Percentiles rank a stretch among this genome's conserved stretches.
Conservation (phyloP, 2,113 vertebrate genomes). For the Notothenia rossii region DNA sequence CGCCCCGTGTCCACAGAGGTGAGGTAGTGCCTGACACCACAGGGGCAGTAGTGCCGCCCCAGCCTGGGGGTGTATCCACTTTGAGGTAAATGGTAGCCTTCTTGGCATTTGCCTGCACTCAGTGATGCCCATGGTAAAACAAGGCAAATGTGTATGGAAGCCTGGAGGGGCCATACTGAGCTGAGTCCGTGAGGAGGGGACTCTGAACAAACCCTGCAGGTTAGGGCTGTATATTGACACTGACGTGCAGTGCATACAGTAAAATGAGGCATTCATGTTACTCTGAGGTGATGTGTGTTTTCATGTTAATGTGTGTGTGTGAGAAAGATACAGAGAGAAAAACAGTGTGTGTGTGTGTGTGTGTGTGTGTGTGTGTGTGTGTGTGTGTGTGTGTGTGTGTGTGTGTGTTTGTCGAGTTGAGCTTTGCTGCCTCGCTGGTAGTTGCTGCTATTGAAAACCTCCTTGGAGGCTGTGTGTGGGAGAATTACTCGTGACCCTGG, state of each 20-base stretch:
- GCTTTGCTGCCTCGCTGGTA: constrained; percentile 53
- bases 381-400: constrained; percentile 34
- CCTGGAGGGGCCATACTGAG: constrained; percentile 79
- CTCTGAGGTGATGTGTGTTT: constrained; percentile 82
- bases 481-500: constrained; percentile 61
- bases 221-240: constrained; percentile 70
- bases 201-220: constrained; percentile 74
- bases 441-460: constrained; percentile 57
- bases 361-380: too few species aligned
- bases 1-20: constrained; percentile 86
- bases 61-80: constrained; percentile 82
- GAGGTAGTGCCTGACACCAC: constrained; percentile 87
- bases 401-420: constrained; percentile 34
- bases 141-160: constrained; percentile 79
- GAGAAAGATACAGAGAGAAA: too few species aligned
- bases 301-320: constrained; percentile 43
- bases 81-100: constrained; percentile 86
- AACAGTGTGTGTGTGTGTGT: too few species aligned
- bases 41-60: constrained; percentile 80
- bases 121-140: constrained; percentile 67
- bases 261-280: constrained; percentile 86
- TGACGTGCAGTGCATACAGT: constrained; percentile 76
- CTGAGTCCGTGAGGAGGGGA: constrained; percentile 66
- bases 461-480: constrained; percentile 26
- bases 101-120: constrained; percentile 78